These are phyloP conservation scores for Leucoraja ocellata DNA, from an alignment of 2,797 vertebrate species.

Conservation along the genomic window DNA sequence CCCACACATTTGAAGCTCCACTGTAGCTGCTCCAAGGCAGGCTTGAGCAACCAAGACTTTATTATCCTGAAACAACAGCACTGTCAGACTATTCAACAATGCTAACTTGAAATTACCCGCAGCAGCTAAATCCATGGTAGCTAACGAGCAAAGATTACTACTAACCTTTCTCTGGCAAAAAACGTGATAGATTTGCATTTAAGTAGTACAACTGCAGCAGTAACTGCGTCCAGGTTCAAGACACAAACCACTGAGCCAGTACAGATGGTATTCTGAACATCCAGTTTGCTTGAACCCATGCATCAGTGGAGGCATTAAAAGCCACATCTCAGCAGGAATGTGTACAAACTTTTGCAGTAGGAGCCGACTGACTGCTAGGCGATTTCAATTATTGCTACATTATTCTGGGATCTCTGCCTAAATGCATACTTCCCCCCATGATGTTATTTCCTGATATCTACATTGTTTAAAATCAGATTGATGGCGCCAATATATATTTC, in stretches of 20 bases:
- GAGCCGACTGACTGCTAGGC: slow-evolving; percentile 56
- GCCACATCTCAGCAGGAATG: slow-evolving; percentile 52
- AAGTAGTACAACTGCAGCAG: slow-evolving; percentile 44
- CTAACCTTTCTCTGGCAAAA: slow-evolving; percentile 55
- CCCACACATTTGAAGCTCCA: slow-evolving; percentile 26
- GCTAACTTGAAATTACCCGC: slow-evolving; percentile 43
- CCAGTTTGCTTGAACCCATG: slow-evolving; percentile 50
- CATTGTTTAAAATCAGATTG: slow-evolving; percentile 64
- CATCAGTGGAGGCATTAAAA: slow-evolving; percentile 57
- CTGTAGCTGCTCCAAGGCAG: slow-evolving; percentile 30
- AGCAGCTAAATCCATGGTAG: slow-evolving; percentile 47
- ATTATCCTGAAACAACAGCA: slow-evolving; percentile 22
- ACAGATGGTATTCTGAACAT: slow-evolving; percentile 54
- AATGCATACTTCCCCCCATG: slow-evolving; percentile 66
- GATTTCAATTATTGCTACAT: slow-evolving; percentile 80
- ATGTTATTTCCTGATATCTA: slow-evolving; percentile 71
- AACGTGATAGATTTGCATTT: slow-evolving; percentile 46
- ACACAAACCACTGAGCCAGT: slow-evolving; percentile 52
- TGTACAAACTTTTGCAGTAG: slow-evolving; percentile 57
- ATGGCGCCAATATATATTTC: slow-evolving; percentile 62
- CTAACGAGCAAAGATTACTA: slow-evolving; percentile 44
- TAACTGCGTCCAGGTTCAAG: slow-evolving; percentile 43
- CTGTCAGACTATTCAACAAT: slow-evolving; percentile 42
- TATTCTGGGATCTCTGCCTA: slow-evolving; percentile 77
- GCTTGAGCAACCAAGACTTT: slow-evolving; percentile 22